phyloP scores from a whole-genome alignment of 2,797 vertebrate species.

The Streptopelia turtur region DNA sequence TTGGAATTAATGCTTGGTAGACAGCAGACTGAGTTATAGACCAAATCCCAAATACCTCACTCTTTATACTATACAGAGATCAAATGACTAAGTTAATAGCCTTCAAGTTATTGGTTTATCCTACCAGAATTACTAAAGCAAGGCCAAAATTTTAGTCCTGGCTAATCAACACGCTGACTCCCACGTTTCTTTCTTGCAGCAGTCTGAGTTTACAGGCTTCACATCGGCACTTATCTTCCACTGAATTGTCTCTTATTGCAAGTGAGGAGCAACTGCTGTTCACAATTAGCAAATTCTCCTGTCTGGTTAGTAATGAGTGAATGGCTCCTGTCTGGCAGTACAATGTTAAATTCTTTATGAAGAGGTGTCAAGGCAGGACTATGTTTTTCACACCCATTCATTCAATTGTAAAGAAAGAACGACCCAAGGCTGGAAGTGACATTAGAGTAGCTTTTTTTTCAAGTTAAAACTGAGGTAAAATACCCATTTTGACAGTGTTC shows the following conservation, averaged over 20 bases:
- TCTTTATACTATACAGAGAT: background rate
- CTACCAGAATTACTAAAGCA: background rate
- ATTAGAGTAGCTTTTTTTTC: background rate
- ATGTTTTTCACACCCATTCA: background rate
- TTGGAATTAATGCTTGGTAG: background rate
- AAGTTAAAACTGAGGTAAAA: background rate
- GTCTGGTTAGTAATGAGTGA: background rate
- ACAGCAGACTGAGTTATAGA: background rate
- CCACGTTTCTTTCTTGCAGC: background rate
- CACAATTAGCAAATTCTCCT: background rate
- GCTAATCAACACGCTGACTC: background rate
- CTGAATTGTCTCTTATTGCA: background rate
- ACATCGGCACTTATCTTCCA: background rate
- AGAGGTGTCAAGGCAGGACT: background rate
- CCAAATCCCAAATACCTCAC: background rate
- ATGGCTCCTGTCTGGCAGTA: background rate
- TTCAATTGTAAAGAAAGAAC: background rate
- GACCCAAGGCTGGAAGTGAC: background rate
- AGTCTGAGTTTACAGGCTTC: background rate
- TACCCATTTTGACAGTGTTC: background rate
- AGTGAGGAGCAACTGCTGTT: background rate
- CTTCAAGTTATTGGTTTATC: background rate
- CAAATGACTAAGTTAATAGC: background rate
- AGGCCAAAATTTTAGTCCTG: background rate
- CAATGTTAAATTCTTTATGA: background rate